phyloP scores from a whole-genome alignment of 2,113 vertebrate species.

The Cololabis saira region DNA sequence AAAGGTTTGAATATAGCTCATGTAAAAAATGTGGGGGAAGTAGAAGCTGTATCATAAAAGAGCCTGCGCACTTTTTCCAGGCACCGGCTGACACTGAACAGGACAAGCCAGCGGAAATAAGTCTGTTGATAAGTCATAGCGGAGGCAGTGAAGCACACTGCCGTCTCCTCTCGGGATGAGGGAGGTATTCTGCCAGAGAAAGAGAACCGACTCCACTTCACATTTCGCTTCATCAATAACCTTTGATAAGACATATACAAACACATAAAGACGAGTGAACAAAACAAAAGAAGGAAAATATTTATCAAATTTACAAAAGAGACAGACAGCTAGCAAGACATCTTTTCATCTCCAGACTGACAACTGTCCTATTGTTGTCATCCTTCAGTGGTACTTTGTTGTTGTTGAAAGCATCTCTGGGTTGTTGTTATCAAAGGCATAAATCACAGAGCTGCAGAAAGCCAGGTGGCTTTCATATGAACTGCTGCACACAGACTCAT shows the following conservation, averaged over 20 bases:
- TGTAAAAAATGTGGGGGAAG: slow-evolving; percentile 20
- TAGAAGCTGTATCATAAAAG: slow-evolving; percentile 22
- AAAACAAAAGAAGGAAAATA: slow-evolving; percentile 48
- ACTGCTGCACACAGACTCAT: slow-evolving; percentile 69
- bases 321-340: slow-evolving; percentile 65
- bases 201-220: slow-evolving; percentile 70
- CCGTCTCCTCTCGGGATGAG: slow-evolving; percentile 50
- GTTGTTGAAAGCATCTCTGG: slow-evolving; percentile 75
- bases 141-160: slow-evolving; percentile 56
- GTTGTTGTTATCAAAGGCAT: slow-evolving; percentile 77
- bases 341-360: slow-evolving; percentile 81
- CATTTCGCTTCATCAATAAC: slow-evolving; percentile 65
- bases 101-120: slow-evolving; percentile 66
- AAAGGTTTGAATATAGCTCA: slow-evolving; percentile 2
- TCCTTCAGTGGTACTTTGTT: slow-evolving; percentile 77
- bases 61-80: neutral
- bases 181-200: slow-evolving; percentile 46
- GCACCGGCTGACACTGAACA: slow-evolving; percentile 46
- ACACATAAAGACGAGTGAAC: slow-evolving; percentile 56
- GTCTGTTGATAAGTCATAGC: slow-evolving; percentile 61
- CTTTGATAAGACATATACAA: slow-evolving; percentile 62
- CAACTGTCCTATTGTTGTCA: slow-evolving; percentile 79
- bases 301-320: slow-evolving; percentile 64
- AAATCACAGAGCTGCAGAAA: slow-evolving; percentile 74
- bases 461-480: slow-evolving; percentile 79